Base-by-base conservation (phyloP, 2,888 invertebrate species). In the Cosmia trapezina region DNA sequence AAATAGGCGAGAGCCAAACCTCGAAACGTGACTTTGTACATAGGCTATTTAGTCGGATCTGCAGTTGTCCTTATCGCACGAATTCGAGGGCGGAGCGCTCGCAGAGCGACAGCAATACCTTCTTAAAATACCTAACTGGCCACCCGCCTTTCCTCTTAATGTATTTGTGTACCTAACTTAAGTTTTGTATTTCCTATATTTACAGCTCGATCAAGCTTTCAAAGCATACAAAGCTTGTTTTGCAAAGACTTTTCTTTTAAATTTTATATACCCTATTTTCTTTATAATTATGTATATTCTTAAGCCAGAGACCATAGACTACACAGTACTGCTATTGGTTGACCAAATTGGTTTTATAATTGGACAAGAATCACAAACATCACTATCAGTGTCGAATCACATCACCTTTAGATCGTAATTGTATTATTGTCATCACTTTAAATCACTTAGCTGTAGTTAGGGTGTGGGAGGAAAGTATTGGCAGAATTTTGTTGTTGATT, bases 301-400 rank as follows among this genome's bases (percentile, higher is more conserved):
- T 19, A 62, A 41, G 71, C 68, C 64, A 76, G 70, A 79, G 81
- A 81, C 74, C 63, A 43, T 41, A 60, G 57, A 66, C 71, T 70
- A 70, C 60, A 64, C 62, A 82, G 69, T 73, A 86, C 91, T 91
- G 91, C 91, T 90, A 90, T 91, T 92, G 91, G 91, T 91, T 91
- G 90, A 87, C 80, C 64, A 45, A 65, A 73, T 76, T 75, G 59
- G 54, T 81, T 57, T 79, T 54, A 60, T 47, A 71, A 80, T 78
- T 77, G 68, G 43, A 56, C 9, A 80, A 83, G 47, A 69, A n/a
- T 84, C 84, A 79, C 72, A 62, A 47, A 61, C 19, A 54, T 78
- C 67, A 81, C 66, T 63, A 43, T 56, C 19, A 66, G n/a, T 64
- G 8, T 71, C 59, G 72, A 61, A 64, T 74, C 81, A 77, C 76